Conservation (phyloP, 1,140 invertebrate genomes). For the Zaprionus capensis region DNA sequence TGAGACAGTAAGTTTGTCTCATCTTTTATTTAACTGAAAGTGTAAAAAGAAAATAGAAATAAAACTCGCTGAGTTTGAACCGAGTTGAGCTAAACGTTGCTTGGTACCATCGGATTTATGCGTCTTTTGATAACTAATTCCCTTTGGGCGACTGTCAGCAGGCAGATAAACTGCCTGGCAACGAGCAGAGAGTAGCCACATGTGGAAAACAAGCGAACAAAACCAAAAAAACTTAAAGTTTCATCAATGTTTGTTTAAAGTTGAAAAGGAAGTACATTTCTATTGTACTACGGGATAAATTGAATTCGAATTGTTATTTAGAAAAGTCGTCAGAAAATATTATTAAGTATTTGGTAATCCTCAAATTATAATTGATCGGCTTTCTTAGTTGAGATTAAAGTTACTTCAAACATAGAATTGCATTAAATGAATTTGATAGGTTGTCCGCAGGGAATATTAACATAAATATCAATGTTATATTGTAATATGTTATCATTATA, state of each 20-base stretch:
- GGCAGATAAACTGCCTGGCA: constrained; percentile 74
- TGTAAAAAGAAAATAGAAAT: constrained; percentile 19
- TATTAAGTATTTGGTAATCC: no score
- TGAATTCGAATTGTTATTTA: neutral
- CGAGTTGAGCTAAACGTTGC: constrained; percentile 25
- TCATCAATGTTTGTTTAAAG: neutral
- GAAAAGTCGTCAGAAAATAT: neutral
- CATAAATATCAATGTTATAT: no score
- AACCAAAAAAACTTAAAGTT: neutral
- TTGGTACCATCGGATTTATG: constrained; percentile 73
- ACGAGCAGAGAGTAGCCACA: constrained; percentile 37
- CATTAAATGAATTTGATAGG: no score
- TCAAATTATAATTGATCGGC: no score
- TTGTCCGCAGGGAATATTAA: no score
- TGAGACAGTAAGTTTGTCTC: constrained; percentile 45
- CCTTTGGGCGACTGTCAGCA: constrained; percentile 78
- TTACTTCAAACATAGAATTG: no score
- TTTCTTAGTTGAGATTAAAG: no score
- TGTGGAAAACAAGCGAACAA: constrained; percentile 1
- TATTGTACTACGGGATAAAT: neutral
- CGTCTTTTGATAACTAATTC: constrained; percentile 81
- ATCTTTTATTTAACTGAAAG: constrained; percentile 66
- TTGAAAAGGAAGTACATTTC: neutral
- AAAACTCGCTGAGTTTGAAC: constrained; percentile 16
- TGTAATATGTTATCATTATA: no score